Conservation (phyloP, 2,113 vertebrate genomes). For the Passer montanus region DNA sequence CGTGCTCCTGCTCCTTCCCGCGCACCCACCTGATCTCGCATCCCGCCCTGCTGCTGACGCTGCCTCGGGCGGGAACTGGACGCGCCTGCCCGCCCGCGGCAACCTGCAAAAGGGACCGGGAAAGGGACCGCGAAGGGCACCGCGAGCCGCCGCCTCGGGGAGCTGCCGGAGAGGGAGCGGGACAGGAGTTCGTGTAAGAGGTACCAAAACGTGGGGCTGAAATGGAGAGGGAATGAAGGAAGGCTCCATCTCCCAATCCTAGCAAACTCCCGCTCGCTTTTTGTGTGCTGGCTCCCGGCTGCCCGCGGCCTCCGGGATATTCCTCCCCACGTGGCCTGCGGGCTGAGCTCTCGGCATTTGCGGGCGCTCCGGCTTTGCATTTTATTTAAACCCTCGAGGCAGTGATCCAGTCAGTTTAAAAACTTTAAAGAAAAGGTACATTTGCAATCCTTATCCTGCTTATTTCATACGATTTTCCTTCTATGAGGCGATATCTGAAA, state of each 20-base stretch:
- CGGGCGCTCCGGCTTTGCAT: rapidly evolving
- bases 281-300: not conserved
- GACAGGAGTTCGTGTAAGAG: rapidly evolving
- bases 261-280: too few relatives aligned
- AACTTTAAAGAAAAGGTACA: not conserved
- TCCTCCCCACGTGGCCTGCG: rapidly evolving
- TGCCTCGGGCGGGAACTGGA: rapidly evolving
- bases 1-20: rapidly evolving
- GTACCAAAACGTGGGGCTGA: not conserved
- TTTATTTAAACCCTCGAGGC: not conserved
- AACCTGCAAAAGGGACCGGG: rapidly evolving
- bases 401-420: rapidly evolving
- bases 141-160: rapidly evolving
- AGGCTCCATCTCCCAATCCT: rapidly evolving
- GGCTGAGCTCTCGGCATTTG: rapidly evolving
- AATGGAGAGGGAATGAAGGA: rapidly evolving
- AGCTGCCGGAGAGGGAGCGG: too few relatives aligned
- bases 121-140: too few relatives aligned
- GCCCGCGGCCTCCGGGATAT: rapidly evolving
- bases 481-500: not conserved
- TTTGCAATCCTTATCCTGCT: not conserved
- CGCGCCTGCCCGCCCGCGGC: not conserved
- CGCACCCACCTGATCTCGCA: rapidly evolving
- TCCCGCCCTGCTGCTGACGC: rapidly evolving
- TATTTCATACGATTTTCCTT: not conserved